Base-by-base conservation (phyloP, 2,113 vertebrate genomes). In the Leucopsar rothschildi region DNA sequence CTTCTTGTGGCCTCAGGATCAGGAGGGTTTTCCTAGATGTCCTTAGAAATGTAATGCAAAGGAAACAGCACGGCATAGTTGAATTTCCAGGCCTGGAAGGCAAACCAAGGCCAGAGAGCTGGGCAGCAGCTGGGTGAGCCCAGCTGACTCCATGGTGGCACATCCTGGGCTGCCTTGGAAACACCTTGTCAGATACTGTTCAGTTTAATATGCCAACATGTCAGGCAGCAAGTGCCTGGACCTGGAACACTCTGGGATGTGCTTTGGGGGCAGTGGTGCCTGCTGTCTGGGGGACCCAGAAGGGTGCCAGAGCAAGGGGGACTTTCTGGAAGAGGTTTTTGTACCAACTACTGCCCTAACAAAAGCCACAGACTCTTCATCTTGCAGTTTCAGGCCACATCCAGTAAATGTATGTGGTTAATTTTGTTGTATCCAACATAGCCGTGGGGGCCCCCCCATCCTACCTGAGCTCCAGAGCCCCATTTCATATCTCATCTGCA, bases 391-490 rank as follows among this genome's bases (percentile, higher is more conserved):
- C 60, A 45, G 56, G n/a, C 64, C 65, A 68, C 11, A 10, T n/a
- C 28, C n/a, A 52, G 27, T 37, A 75, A 31, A 78, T 59, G 29
- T 7, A 3, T 2, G 23, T 22, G 13, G 25, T 61, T 63, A 42
- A 39, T 63, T 79, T n/a, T 63, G 11, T 56, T 50, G 27, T 25
- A 47, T 25, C 13, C 18, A 76, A 5, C 56, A 59, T 2, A 49
- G 1, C 12, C 17, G 5, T 5, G 2, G 25, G 12, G 4, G 7
- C 70, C 18, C 11, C 10, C 25, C 15, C 5, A 40, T 17, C 29
- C 39, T 33, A 23, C 25, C n/a, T 0, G 0, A 40, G 14, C 5
- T 25, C n/a, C 47, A 53, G 47, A 47, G n/a, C 23, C 39, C 29
- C 8, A 8, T 72, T 86, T 72, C 40, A 7, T 52, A 45, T 33